These are phyloP conservation scores for Gallinago stenura DNA, from an alignment of 2,797 vertebrate genomes.

Conservation along the genomic window DNA sequence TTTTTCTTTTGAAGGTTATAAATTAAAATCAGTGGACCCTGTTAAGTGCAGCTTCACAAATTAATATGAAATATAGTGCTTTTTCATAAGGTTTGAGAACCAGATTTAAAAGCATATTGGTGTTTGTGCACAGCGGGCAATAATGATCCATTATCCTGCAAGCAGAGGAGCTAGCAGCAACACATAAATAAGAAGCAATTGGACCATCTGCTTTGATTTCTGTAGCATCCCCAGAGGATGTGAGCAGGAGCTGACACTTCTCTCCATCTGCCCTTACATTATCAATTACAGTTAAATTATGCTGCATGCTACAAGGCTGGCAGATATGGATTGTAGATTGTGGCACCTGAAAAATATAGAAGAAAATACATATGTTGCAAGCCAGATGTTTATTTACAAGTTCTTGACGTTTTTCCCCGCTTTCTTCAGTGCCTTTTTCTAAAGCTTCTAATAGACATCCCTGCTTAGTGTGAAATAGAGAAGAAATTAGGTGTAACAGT, in stretches of 20 bases:
- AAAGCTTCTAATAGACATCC: constrained; percentile 76
- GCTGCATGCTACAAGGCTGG: constrained; percentile 80
- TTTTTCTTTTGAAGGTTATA: constrained; percentile 59
- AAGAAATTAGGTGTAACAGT: constrained; percentile 74
- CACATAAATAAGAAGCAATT: constrained; percentile 98
- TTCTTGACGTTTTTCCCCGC: constrained; percentile 79
- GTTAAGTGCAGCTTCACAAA: constrained; percentile 87
- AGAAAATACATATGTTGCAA: constrained; percentile 84
- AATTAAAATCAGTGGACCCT: constrained; percentile 85
- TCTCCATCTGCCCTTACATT: constrained; percentile 97
- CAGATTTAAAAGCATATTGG: constrained; percentile 99
- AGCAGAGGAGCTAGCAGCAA: constrained; percentile 86
- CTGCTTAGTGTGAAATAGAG: constrained; percentile 75
- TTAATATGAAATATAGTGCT: constrained; percentile 89
- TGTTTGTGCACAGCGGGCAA: constrained; percentile 93
- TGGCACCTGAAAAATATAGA: constrained; percentile 84
- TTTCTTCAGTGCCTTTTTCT: constrained; percentile 78
- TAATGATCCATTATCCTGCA: constrained; percentile 98
- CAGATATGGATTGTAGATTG: constrained; percentile 84
- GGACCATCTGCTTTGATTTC: constrained; percentile 99
- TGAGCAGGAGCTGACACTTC: constrained; percentile 80
- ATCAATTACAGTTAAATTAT: constrained; percentile 98
- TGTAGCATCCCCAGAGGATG: constrained; percentile 89
- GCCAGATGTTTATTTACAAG: constrained; percentile 86
- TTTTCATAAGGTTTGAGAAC: constrained; percentile 86